phyloP scores from a whole-genome alignment of 2,888 invertebrate species.

The Pelosia muscerda region DNA sequence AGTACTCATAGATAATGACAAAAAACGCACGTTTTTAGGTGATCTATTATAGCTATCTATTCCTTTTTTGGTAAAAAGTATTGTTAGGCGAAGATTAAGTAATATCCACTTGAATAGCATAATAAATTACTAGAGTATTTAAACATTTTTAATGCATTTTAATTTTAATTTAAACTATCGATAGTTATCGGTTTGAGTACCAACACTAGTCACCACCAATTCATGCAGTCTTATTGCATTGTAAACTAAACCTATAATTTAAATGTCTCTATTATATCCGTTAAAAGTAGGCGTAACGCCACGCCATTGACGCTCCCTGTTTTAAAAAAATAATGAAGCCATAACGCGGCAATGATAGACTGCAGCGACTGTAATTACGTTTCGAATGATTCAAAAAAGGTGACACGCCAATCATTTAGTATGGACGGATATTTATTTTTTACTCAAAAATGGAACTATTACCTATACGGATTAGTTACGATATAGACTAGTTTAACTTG shows the following conservation, averaged over 20 bases:
- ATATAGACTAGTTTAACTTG: not conserved
- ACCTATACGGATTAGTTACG: not conserved
- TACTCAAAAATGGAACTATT: not conserved
- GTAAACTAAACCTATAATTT: conserved; percentile 69
- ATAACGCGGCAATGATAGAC: conserved; percentile 51
- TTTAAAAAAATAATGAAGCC: conserved; percentile 75
- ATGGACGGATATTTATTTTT: not conserved
- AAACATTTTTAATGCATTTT: not conserved
- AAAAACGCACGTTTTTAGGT: not conserved
- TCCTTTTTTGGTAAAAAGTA: not conserved
- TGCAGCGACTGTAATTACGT: conserved; percentile 57
- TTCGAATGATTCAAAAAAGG: conserved; percentile 55
- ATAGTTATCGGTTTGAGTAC: conserved; percentile 20
- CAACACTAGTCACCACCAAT: conserved; percentile 57
- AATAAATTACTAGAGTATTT: not conserved
- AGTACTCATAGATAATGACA: no score
- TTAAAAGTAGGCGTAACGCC: conserved; percentile 70
- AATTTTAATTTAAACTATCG: conserved; percentile 27
- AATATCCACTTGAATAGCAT: no score
- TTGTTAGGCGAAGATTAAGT: not conserved
- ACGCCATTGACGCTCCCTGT: conserved; percentile 50
- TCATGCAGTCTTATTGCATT: conserved; percentile 52
- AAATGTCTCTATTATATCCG: conserved; percentile 73
- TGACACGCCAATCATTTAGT: conserved; percentile 36
- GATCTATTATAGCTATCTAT: not conserved